These are phyloP conservation scores for Eristalinus sepulchralis DNA, from an alignment of 2,888 invertebrate species.

Conservation along the genomic window DNA sequence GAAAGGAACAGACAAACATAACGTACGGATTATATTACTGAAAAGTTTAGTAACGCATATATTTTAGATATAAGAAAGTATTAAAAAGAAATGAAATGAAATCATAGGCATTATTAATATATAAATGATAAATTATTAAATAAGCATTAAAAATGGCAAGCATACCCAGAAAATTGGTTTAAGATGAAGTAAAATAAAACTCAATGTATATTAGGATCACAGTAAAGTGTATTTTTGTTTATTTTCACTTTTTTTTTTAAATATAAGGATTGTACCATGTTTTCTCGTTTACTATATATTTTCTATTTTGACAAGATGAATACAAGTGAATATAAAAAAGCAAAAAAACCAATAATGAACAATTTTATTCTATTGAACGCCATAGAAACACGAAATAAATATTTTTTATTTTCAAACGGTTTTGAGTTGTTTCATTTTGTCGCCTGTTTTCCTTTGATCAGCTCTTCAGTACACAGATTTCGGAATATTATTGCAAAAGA, in stretches of 20 bases:
- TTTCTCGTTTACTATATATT: conserved; percentile 59
- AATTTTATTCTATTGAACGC: conserved; percentile 29
- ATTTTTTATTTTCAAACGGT: conserved; percentile 26
- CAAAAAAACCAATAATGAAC: conserved; percentile 8
- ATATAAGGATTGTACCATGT: conserved; percentile 52
- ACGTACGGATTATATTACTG: conserved; percentile 53
- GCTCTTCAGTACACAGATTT: conserved; percentile 23
- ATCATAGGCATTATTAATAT: conserved; percentile 66
- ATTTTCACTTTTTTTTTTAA: conserved; percentile 25
- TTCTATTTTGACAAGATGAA: conserved; percentile 35
- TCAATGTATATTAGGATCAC: conserved; percentile 70
- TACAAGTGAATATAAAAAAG: conserved; percentile 18
- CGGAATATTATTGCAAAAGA: conserved; percentile 52
- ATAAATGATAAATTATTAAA: conserved; percentile 49
- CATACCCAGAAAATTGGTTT: conserved; percentile 59
- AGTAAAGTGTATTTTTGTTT: conserved; percentile 15
- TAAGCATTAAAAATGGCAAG: conserved; percentile 59
- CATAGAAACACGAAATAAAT: conserved; percentile 33
- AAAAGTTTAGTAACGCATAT: conserved; percentile 60
- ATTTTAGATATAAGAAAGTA: conserved; percentile 70
- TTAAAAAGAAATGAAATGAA: conserved; percentile 29
- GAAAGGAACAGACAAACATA: conserved; percentile 26
- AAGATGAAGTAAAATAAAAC: conserved; percentile 43
- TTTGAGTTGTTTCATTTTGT: background rate
- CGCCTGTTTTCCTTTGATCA: background rate